Conservation (phyloP, 2,113 vertebrate species). For the Osmerus mordax region DNA sequence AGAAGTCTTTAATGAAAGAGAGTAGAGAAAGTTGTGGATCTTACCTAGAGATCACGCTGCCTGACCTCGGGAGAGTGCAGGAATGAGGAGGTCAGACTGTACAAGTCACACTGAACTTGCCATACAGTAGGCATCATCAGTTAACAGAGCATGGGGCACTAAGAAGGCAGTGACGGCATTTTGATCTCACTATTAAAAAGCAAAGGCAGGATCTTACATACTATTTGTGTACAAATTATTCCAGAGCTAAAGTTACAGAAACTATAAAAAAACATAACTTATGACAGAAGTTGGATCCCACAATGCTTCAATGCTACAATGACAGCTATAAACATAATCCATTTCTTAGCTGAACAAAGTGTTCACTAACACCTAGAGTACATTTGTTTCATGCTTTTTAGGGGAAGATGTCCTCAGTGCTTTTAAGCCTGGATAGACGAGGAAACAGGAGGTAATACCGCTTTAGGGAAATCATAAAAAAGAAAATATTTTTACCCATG, state of each 20-base stretch:
- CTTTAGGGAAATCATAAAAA: not conserved
- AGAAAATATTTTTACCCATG: conserved; percentile 16
- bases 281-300: too few relatives aligned
- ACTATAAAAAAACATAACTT: too few relatives aligned
- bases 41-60: conserved; percentile 24
- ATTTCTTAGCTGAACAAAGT: too few relatives aligned
- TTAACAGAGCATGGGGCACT: conserved; percentile 12
- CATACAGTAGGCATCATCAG: conserved; percentile 21
- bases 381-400: not conserved
- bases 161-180: not conserved
- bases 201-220: not conserved
- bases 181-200: not conserved
- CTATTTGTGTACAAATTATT: not conserved
- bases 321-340: too few relatives aligned
- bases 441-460: too few relatives aligned
- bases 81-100: conserved; percentile 19
- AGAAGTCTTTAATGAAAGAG: conserved; percentile 64
- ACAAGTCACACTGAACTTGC: not conserved
- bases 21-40: conserved; percentile 25
- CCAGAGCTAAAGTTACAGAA: too few relatives aligned
- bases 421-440: not conserved
- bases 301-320: too few relatives aligned
- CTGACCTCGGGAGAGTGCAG: conserved; percentile 38
- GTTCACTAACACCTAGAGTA: too few relatives aligned
- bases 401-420: not conserved